phyloP scores from a whole-genome alignment of 2,888 invertebrate species.

The Pammene fasciana region DNA sequence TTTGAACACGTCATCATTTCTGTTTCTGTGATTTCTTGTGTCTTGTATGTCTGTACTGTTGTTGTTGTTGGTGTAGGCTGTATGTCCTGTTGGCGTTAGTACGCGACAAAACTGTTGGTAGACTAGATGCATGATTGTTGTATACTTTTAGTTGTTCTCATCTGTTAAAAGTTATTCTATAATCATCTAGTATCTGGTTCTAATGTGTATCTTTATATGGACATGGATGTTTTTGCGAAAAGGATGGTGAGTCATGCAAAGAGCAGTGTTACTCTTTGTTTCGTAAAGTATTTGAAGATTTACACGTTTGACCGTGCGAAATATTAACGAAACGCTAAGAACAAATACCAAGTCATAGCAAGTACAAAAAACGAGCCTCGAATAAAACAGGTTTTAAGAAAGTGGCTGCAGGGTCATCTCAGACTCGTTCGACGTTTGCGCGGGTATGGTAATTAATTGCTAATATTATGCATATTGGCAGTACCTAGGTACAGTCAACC shows the following conservation, averaged over 20 bases:
- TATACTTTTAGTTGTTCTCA: neutral
- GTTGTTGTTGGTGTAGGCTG: constrained; percentile 1
- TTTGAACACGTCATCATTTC: constrained; percentile 27
- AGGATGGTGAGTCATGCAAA: neutral
- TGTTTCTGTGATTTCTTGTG: constrained; percentile 3
- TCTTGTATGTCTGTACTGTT: constrained; percentile 9
- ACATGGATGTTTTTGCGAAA: constrained; percentile 7
- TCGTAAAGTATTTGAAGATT: neutral
- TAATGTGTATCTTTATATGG: neutral
- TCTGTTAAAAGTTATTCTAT: neutral
- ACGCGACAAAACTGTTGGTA: neutral
- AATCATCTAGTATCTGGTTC: neutral
- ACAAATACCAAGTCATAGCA: neutral
- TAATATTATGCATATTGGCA: neutral
- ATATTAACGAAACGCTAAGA: constrained; percentile 11
- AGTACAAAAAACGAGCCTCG: constrained; percentile 5
- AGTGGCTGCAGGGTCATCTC: constrained; percentile 20
- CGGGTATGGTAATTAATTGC: constrained; percentile 11
- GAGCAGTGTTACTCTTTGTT: neutral
- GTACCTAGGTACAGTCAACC: neutral
- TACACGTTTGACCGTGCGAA: neutral
- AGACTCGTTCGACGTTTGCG: constrained; percentile 9
- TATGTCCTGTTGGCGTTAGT: neutral
- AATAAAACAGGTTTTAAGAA: constrained; percentile 21
- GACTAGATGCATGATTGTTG: constrained; percentile 17